Evolutionary conservation across 1,140 invertebrate genomes (phyloP), one percentile per base, ranked within the genome.

Genomic region (Trichoplusia ni): DNA sequence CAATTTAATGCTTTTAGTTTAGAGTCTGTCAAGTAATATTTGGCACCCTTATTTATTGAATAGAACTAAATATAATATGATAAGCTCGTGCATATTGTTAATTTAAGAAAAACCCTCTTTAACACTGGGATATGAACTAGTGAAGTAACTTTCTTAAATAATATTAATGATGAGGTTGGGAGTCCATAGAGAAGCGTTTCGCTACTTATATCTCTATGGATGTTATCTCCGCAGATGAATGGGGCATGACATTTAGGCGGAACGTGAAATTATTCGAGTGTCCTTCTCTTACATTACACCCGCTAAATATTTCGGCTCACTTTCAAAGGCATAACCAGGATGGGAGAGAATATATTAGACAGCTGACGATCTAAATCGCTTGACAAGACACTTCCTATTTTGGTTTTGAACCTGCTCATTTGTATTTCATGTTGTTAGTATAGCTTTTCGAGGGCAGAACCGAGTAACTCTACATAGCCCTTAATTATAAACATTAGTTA

Each of bases 21-120:
- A 47, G 44, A 54, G 33, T 54, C 51, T 38, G 51, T 38, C 51
- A 54, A 54, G 51, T 11, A n/a, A 35, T 35, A 53, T 54, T 54
- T 54, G 51, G 51, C 51, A 54, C 51, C n/a, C 18, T 4, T 37
- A 19, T 9, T 16, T 27, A 54, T 25, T 38, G 13, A 9, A 40
- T n/a, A 29, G n/a, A n/a, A n/a, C n/a, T n/a, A n/a, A n/a, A n/a
- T n/a, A 13, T 47, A 27, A 7, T 13, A 19, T 42, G 5, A 23
- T 21, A 21, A 18, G 16, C 21, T 19, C 19, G 8, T 7, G n/a
- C 23, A 14, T 29, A 8, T 18, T 4, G 13, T 31, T 18, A 11
- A 25, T 14, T 16, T 29, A 16, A 47, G 21, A 44, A 29, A 4
- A 16, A 18, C 25, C 7, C 14, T 46, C 11, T 40, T 40, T 14